Base-by-base conservation (phyloP, 2,113 vertebrate species). In the Charadrius vociferus region DNA sequence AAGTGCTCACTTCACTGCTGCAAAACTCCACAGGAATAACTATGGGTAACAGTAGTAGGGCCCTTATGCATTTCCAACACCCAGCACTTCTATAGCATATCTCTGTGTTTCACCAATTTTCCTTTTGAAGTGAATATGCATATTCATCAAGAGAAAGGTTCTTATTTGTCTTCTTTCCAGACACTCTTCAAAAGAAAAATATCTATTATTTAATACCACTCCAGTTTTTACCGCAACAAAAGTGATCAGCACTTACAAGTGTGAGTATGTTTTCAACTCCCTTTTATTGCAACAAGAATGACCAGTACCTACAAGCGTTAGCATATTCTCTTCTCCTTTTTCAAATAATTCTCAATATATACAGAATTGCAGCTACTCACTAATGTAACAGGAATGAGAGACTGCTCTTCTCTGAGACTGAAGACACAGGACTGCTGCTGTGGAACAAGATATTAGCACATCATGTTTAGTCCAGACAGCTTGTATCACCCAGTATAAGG, bases 1-100 rank as follows among this genome's bases (percentile, higher is more conserved):
- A 53, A 50, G 17, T 14, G 7, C 3, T n/a, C 10, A 2, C 2
- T 81, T 58, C 34, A 59, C 7, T 71, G 14, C 52, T 68, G 20
- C 14, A 55, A 21, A 90, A 79, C 16, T 49, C 32, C 30, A 45
- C 29, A 62, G 26, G 4, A 63, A 5, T 6, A 12, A 41, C 12
- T 26, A 55, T 3, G 6, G 22, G 3, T 7, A 77, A 22, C 1
- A 1, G 3, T n/a, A 17, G 23, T 59, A 41, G 16, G 5, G 6
- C 11, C 19, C 19, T 81, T 30, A 23, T 3, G 52, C 9, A 78
- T 9, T 14, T 22, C 7, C 34, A 92, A 17, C 71, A 89, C 30
- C 63, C 68, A 86, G 18, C 11, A 62, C 20, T 70, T 74, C 7
- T 63, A n/a, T 63, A n/a, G 24, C 5, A 9, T 14, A 65, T 18